Percentiles rank a stretch among this genome's conserved stretches.
phyloP scores from a whole-genome alignment of 2,797 vertebrate genomes.

The Catostomus latipinnis region DNA sequence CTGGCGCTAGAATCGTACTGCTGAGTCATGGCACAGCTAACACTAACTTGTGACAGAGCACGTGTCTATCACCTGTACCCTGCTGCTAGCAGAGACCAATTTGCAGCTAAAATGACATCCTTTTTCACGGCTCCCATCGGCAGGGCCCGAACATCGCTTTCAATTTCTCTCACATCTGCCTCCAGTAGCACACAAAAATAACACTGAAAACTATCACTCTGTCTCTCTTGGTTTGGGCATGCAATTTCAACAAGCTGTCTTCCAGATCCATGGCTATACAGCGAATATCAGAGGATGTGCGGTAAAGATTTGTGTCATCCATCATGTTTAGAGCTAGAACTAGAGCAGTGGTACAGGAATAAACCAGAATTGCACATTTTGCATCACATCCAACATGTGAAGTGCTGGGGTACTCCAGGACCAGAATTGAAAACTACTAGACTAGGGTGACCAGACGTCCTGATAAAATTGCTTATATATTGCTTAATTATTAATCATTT shows the following conservation, averaged over 20 bases:
- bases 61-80: conserved; percentile 29
- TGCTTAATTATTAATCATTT: too few relatives aligned
- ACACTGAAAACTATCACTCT: conserved; percentile 9
- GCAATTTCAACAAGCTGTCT: conserved; percentile 18
- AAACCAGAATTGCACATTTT: too few relatives aligned
- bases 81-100: conserved; percentile 49
- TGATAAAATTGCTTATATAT: too few relatives aligned
- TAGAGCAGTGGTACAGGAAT: too few relatives aligned
- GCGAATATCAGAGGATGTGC: background rate
- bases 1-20: conserved; percentile 45
- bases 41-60: conserved; percentile 24
- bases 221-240: background rate
- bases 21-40: conserved; percentile 50
- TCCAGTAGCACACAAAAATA: conserved; percentile 36
- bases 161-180: conserved; percentile 40
- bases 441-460: too few relatives aligned
- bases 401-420: too few relatives aligned
- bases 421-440: too few relatives aligned
- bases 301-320: background rate
- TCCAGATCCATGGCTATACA: background rate
- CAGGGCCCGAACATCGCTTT: conserved; percentile 36
- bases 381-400: too few relatives aligned
- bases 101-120: conserved; percentile 52
- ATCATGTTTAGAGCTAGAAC: background rate
- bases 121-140: conserved; percentile 34